These are phyloP conservation scores for Tenthredo mesomela DNA, from an alignment of 2,888 invertebrate species.

Conservation along the genomic window DNA sequence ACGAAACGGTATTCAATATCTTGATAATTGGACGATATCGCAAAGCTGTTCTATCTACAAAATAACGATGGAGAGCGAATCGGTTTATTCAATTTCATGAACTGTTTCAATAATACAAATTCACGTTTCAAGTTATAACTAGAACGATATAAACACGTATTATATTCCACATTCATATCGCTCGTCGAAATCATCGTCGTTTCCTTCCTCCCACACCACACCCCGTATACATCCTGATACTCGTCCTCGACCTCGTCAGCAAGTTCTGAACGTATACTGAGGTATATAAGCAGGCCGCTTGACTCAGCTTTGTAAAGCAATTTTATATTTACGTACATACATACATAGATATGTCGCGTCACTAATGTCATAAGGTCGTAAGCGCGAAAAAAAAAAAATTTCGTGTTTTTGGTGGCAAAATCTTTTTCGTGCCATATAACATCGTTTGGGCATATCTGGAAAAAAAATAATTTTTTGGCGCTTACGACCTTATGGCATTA, in stretches of 20 bases:
- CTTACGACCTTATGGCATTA: too few species aligned
- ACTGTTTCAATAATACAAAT: neutral
- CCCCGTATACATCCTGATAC: neutral
- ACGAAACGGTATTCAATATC: neutral
- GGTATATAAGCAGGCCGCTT: neutral
- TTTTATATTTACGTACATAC: slow-evolving; percentile 4
- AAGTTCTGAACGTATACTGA: neutral
- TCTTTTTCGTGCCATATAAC: too few species aligned
- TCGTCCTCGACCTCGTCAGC: slow-evolving; percentile 29
- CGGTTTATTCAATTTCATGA: neutral
- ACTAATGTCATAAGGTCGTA: too few species aligned
- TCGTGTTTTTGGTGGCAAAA: too few species aligned
- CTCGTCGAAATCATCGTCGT: neutral
- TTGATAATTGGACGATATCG: neutral
- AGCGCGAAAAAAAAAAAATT: too few species aligned
- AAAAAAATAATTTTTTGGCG: too few species aligned
- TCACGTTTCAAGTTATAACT: neutral
- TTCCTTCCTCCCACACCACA: slow-evolving; percentile 21
- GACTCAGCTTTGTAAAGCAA: neutral
- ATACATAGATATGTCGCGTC: neutral
- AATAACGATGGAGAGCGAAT: neutral
- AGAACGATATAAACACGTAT: neutral
- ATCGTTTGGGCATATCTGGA: too few species aligned
- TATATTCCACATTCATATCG: neutral
- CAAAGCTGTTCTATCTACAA: neutral